Conservation (phyloP, 2,888 invertebrate genomes). For the Athripsodes cinereus region DNA sequence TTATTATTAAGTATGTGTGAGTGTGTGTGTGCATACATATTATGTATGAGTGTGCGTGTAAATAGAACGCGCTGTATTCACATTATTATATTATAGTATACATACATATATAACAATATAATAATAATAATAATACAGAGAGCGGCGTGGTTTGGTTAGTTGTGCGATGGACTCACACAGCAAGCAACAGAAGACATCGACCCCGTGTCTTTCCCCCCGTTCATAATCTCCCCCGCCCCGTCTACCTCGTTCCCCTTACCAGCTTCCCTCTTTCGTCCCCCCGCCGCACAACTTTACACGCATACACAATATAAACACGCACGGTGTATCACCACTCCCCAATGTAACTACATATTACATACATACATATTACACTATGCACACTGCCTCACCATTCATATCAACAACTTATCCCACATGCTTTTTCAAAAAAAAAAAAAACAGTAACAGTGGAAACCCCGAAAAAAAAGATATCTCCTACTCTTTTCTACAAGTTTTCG, state of each 20-base stretch:
- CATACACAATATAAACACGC: not conserved
- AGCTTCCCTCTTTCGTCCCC: not conserved
- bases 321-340: not conserved
- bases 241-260: not conserved
- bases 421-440: too few relatives aligned
- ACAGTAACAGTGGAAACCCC: too few relatives aligned
- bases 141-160: not conserved
- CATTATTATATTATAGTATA: too few relatives aligned
- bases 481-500: too few relatives aligned
- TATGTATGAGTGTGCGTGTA: not conserved
- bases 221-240: not conserved
- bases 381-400: too few relatives aligned
- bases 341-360: not conserved
- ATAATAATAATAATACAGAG: not conserved
- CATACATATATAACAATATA: too few relatives aligned
- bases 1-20: too few relatives aligned
- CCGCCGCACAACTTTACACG: not conserved
- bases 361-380: too few relatives aligned
- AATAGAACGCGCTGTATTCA: not conserved
- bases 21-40: too few relatives aligned
- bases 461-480: too few relatives aligned
- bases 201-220: constrained; percentile 1
- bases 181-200: constrained; percentile 1
- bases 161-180: not conserved
- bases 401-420: too few relatives aligned